A percentile compares a stretch with the other conserved stretches of the same genome.
phyloP scores from a whole-genome alignment of 1,140 invertebrate species.

The Choristoneura fumiferana region DNA sequence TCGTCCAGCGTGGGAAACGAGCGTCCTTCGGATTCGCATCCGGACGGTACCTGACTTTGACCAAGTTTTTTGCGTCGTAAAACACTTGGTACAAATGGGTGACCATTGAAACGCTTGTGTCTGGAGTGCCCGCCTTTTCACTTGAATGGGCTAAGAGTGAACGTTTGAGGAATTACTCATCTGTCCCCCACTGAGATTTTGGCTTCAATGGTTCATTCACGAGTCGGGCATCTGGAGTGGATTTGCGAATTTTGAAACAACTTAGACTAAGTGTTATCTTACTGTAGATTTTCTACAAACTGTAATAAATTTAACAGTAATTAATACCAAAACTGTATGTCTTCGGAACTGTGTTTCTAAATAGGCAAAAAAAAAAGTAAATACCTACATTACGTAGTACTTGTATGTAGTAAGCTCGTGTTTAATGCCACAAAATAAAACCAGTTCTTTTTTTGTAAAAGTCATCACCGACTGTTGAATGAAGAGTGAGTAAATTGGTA shows the following conservation, averaged over 20 bases:
- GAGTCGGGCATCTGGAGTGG: constrained; percentile 7
- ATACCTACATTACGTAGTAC: no score
- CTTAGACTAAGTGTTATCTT: no score
- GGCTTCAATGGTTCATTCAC: neutral
- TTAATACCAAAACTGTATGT: no score
- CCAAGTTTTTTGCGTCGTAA: constrained; percentile 60
- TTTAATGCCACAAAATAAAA: neutral
- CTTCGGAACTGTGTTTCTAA: no score
- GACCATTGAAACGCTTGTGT: constrained; percentile 41
- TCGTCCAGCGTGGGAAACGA: constrained; percentile 65
- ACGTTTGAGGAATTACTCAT: constrained; percentile 38
- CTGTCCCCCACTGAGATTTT: constrained; percentile 4
- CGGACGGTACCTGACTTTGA: constrained; percentile 59
- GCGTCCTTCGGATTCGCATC: constrained; percentile 55
- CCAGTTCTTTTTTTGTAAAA: constrained; percentile 7
- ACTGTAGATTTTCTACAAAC: no score
- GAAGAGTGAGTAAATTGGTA: constrained; percentile 21
- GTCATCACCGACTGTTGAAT: constrained; percentile 3
- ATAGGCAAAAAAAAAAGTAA: no score
- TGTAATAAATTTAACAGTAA: no score
- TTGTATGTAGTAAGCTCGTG: neutral
- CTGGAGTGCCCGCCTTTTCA: constrained; percentile 48
- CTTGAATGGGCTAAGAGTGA: constrained; percentile 7
- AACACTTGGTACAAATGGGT: constrained; percentile 63
- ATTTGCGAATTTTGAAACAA: neutral